phyloP scores from a whole-genome alignment of 2,888 invertebrate genomes.

The Phoenoteleia sp. region DNA sequence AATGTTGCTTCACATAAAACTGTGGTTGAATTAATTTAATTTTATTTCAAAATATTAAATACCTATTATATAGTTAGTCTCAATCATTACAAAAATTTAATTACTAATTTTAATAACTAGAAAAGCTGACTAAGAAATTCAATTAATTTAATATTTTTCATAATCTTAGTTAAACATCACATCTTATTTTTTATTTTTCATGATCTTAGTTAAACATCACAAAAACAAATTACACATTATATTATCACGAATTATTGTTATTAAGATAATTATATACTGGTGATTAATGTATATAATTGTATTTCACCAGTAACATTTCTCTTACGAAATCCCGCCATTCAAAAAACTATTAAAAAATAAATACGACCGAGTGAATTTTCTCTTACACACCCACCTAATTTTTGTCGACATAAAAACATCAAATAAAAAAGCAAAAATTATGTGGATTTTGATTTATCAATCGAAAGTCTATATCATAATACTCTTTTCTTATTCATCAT shows the following conservation, averaged over 20 bases:
- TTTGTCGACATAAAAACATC: too few species aligned
- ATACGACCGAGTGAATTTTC: neutral
- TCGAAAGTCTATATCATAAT: too few species aligned
- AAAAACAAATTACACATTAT: constrained; percentile 1
- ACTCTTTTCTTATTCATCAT: too few species aligned
- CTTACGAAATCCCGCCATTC: neutral
- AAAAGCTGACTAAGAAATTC: neutral
- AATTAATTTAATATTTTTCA: neutral
- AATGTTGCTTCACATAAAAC: too few species aligned
- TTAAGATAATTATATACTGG: neutral
- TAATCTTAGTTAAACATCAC: neutral
- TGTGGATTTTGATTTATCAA: too few species aligned
- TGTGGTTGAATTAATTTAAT: too few species aligned
- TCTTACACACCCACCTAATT: neutral
- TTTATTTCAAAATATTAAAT: too few species aligned
- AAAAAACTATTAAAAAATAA: neutral
- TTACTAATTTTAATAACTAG: neutral
- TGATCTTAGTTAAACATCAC: neutral
- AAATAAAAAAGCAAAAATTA: too few species aligned
- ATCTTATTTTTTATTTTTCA: neutral
- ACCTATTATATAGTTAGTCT: too few species aligned
- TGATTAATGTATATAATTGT: constrained; percentile 23
- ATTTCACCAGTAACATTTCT: neutral
- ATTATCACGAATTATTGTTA: constrained; percentile 6
- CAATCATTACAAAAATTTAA: too few species aligned